Percentiles rank a stretch among this genome's conserved stretches.
phyloP scores from a whole-genome alignment of 2,797 vertebrate genomes.

The Hemibagrus guttatus region DNA sequence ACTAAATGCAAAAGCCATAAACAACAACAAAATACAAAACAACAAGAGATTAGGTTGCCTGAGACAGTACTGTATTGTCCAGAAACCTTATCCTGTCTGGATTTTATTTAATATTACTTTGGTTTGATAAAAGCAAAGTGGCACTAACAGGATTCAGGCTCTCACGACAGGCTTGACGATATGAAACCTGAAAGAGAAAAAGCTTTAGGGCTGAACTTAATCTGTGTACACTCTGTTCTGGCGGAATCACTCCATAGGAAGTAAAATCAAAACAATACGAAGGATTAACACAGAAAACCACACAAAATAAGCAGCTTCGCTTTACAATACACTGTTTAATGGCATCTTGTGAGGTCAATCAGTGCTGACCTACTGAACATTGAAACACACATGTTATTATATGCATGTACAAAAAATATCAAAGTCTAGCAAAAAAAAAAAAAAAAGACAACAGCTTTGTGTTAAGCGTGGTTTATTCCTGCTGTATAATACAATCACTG shows the following conservation, averaged over 20 bases:
- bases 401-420: background rate
- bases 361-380: background rate
- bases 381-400: background rate
- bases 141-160: background rate
- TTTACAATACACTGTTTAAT: conserved; percentile 11
- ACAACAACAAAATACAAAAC: background rate
- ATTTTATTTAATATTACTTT: background rate
- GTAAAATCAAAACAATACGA: background rate
- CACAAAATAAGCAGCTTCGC: background rate
- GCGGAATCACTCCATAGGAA: background rate
- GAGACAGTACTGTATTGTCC: background rate
- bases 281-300: background rate
- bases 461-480: background rate
- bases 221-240: background rate
- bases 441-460: background rate
- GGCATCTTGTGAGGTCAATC: background rate
- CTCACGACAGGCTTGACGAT: background rate
- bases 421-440: background rate
- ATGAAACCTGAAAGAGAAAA: background rate
- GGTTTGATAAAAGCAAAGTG: background rate
- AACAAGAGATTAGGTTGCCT: no score
- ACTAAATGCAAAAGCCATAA: background rate
- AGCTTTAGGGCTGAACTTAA: background rate
- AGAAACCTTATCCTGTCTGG: background rate
- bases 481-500: background rate